Conservation (phyloP, 2,113 vertebrate species). For the Poeciliopsis occidentalis region DNA sequence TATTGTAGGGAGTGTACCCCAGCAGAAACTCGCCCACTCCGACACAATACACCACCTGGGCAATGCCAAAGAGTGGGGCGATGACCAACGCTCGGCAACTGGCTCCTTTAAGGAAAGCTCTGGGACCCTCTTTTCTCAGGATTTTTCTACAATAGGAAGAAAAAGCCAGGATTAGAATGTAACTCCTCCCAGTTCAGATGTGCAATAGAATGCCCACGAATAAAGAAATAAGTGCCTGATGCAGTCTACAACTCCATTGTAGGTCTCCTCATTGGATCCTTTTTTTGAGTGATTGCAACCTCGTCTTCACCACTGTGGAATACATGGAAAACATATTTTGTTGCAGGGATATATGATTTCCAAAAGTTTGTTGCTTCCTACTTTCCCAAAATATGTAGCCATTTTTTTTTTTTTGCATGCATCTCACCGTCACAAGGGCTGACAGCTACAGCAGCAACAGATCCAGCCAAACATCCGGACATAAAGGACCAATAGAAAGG, state of each 20-base stretch:
- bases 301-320: constrained; percentile 83
- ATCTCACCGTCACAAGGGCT: constrained; percentile 85
- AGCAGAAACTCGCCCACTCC: constrained; percentile 84
- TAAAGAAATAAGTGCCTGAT: constrained; percentile 67
- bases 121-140: constrained; percentile 81
- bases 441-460: constrained; percentile 78
- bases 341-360: background rate
- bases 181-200: background rate
- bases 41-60: constrained; percentile 84
- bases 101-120: constrained; percentile 83
- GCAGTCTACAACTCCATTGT: constrained; percentile 83
- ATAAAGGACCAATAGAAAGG: constrained; percentile 85
- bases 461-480: constrained; percentile 81
- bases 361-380: background rate
- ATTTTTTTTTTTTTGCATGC: background rate
- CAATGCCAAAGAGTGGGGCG: constrained; percentile 86
- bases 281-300: constrained; percentile 84
- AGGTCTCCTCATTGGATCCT: constrained; percentile 83
- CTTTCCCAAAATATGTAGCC: background rate
- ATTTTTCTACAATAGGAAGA: constrained; percentile 77
- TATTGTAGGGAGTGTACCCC: constrained; percentile 75
- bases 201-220: background rate
- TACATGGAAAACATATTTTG: background rate
- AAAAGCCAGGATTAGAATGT: background rate
- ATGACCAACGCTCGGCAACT: constrained; percentile 84